Base-by-base conservation (phyloP, 2,888 invertebrate species). In the Pardosa pseudoannulata region DNA sequence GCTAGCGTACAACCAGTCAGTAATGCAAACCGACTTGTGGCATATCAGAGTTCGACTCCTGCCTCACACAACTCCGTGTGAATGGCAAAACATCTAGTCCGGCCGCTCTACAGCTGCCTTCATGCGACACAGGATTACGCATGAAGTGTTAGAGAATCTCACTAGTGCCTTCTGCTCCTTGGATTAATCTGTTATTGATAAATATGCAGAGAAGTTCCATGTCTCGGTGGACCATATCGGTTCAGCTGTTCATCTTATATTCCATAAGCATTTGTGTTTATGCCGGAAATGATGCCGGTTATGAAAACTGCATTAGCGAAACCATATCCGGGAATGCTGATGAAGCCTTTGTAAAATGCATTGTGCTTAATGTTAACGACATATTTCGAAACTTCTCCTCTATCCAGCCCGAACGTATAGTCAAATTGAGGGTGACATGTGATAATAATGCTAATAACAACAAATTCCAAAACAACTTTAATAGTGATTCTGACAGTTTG, bases 371-470 rank as follows among this genome's bases (percentile, higher is more conserved):
- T 68, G 41, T 89, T 19, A 88, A 89, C 92, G 96, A 96, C 93
- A 96, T 95, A 91, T 96, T 95, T 91, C 96, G 95, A 92, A 95
- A 95, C 89, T 96, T 96, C 91, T 96, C 96, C 92, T 95, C 96
- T 81, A 96, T 96, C 88, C 96, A 96, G 65, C 94, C 95, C 13
- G 95, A 95, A 91, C 96, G 96, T 91, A 96, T 96, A 29, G 95
- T 95, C 32, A 95, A 95, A 5, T 92, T 96, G 87, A 93, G 94
- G 90, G 95, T 96, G 90, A 94, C 95, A 92, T 96, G 94, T 75
- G 89, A 89, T 65, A 68, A 76, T 28, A 19, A 41, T 65, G 13
- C 27, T 11, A 19, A 23, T 13, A 29, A 65, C 39, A 41, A 29
- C 6, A 29, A 9, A 13, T 39, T 46, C 9, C 36, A 19, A n/a